phyloP scores from a whole-genome alignment of 2,888 invertebrate genomes.

The Caprella mutica region DNA sequence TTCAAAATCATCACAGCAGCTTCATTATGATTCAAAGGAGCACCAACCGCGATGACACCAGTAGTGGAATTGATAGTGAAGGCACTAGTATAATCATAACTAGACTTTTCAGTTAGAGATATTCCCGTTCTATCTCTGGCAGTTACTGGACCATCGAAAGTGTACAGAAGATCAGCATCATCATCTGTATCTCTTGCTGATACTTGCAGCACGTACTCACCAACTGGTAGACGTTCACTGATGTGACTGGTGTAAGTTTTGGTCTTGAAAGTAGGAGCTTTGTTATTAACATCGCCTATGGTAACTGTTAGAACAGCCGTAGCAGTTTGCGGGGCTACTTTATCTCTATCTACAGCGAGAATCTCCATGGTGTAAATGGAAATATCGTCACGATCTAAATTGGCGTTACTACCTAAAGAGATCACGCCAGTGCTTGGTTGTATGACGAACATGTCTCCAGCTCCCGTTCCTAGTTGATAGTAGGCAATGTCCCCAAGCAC shows the following conservation, averaged over 20 bases:
- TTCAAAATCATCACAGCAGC: conserved; percentile 63
- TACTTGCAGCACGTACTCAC: conserved; percentile 52
- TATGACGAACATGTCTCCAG: conserved; percentile 64
- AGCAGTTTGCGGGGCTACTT: conserved; percentile 63
- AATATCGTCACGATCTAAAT: conserved; percentile 53
- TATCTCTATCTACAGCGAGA: conserved; percentile 62
- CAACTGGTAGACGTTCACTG: conserved; percentile 24
- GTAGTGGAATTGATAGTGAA: conserved; percentile 41
- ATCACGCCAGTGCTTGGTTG: conserved; percentile 46
- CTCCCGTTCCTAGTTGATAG: conserved; percentile 57
- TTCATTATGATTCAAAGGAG: conserved; percentile 55
- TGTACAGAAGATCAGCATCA: conserved; percentile 54
- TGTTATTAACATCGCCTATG: conserved; percentile 40
- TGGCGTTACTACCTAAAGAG: conserved; percentile 48
- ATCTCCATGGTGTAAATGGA: conserved; percentile 44
- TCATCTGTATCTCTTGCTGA: conserved; percentile 43
- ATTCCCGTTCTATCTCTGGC: conserved; percentile 66
- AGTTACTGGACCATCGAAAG: conserved; percentile 54
- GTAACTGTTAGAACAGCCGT: conserved; percentile 53
- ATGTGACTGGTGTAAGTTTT: conserved; percentile 47
- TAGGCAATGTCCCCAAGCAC: conserved; percentile 52
- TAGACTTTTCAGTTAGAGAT: conserved; percentile 50
- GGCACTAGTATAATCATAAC: conserved; percentile 53
- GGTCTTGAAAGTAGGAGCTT: conserved; percentile 39
- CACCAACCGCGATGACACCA: not conserved